A percentile compares a stretch with the other conserved stretches of the same genome.
Conservation (phyloP, 2,888 invertebrate species). For the Pyrrhopygopsis socrates region DNA sequence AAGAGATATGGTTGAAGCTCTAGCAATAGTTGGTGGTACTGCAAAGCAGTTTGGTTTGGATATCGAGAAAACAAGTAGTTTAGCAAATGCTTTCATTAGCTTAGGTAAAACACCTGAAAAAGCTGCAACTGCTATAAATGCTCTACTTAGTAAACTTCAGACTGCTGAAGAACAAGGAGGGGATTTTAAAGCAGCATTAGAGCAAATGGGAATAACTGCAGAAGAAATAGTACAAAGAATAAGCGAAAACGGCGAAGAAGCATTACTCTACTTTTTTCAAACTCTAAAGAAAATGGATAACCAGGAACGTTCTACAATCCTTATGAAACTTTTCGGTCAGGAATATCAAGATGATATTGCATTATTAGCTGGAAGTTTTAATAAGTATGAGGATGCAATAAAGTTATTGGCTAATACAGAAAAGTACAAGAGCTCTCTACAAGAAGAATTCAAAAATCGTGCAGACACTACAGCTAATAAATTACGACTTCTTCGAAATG, state of each 20-base stretch:
- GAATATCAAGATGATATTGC: slow-evolving; percentile 23
- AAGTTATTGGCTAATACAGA: not conserved
- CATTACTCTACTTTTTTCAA: slow-evolving; percentile 2
- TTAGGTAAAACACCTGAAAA: slow-evolving; percentile 20
- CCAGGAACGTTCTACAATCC: not conserved
- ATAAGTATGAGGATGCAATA: not conserved
- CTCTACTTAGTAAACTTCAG: slow-evolving; percentile 2
- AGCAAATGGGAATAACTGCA: not conserved
- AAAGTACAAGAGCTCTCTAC: not conserved
- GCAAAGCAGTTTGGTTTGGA: slow-evolving; percentile 27
- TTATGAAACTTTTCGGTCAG: not conserved
- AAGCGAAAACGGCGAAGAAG: not conserved
- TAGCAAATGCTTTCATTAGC: slow-evolving; percentile 21
- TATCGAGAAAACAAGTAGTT: not conserved
- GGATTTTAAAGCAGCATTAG: slow-evolving; percentile 2
- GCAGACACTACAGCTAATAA: slow-evolving; percentile 27
- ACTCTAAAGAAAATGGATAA: slow-evolving; percentile 7
- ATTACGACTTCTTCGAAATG: slow-evolving; percentile 20
- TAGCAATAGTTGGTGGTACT: slow-evolving; percentile 2
- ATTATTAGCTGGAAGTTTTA: not conserved
- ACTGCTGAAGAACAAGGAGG: not conserved
- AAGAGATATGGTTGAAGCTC: not conserved
- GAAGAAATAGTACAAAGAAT: not conserved
- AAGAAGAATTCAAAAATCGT: slow-evolving; percentile 9
- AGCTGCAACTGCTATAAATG: slow-evolving; percentile 23